Conservation (phyloP, 2,797 vertebrate genomes). For the Crenuchus spilurus region DNA sequence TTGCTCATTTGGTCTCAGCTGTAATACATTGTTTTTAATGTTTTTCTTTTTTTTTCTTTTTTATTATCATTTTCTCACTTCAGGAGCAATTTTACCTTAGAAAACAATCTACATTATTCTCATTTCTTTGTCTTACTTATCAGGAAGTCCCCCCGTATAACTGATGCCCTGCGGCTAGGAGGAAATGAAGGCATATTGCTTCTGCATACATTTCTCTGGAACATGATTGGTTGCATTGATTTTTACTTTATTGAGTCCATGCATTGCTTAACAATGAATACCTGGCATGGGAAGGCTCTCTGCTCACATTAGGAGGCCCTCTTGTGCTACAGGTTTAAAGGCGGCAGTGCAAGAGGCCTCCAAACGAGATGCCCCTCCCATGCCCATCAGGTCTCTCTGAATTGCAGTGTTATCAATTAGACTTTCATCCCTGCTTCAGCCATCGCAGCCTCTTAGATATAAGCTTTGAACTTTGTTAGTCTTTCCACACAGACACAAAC, state of each 20-base stretch:
- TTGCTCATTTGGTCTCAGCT: constrained; percentile 77
- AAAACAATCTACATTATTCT: constrained; percentile 72
- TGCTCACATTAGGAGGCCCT: constrained; percentile 62
- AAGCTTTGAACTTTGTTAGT: background rate
- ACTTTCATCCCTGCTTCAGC: background rate
- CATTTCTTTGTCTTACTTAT: constrained; percentile 47
- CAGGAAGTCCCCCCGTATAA: constrained; percentile 40
- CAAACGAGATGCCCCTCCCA: background rate
- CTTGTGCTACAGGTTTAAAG: constrained; percentile 40
- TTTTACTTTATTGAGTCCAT: constrained; percentile 57
- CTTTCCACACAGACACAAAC: background rate
- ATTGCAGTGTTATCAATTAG: background rate
- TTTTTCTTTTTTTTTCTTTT: constrained; percentile 51
- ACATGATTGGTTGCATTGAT: constrained; percentile 58
- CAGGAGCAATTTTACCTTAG: constrained; percentile 64
- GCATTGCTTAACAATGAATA: constrained; percentile 63
- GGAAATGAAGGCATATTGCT: constrained; percentile 39
- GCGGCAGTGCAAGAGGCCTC: constrained; percentile 19
- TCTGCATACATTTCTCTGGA: constrained; percentile 34
- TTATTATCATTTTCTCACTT: too few species aligned
- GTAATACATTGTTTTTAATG: constrained; percentile 69
- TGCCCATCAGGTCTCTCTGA: background rate
- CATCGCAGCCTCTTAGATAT: too few species aligned
- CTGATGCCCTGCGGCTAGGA: constrained; percentile 42
- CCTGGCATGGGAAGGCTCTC: constrained; percentile 61